Base-by-base conservation (phyloP, 1,140 invertebrate species). In the Neodiprion virginianus region DNA sequence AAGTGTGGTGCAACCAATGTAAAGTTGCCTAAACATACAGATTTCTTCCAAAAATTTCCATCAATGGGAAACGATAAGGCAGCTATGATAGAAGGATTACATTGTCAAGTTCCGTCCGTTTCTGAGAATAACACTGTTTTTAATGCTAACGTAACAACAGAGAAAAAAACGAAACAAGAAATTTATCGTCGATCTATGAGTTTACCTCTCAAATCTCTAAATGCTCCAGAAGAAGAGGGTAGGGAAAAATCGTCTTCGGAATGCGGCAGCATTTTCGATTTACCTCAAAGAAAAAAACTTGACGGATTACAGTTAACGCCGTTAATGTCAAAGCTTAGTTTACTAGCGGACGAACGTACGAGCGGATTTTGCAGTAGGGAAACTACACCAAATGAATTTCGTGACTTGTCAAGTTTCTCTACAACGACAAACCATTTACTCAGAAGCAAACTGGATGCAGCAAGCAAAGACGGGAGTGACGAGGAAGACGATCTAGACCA, bases 271-370 rank as follows among this genome's bases (percentile, higher is more conserved):
- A 87, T 86, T 50, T 85, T 87, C 77, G 89, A 84, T 79, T 78
- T 76, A 72, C 86, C 75, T 81, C 85, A 85, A 82, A 89, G 78
- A 79, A 89, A 84, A 84, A 92, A 88, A 80, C 87, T 87, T 79
- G 89, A 79, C 74, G 93, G 87, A 4, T 89, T 95, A 0, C 93
- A 94, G 65, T 79, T 94, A n/a, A 96, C 95, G 0, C 95, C 95
- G 0, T 82, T 96, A 8, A 94, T 96, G 94, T 94, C 94, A 5
- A 95, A 95, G 83, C 84, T 96, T 12, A 95, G 93, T 79, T 88
- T 94, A 48, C 81, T 95, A 47, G 93, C 93, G 47, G 94, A 93
- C 61, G 93, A 94, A 73, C 89, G 91, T 77, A 92, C 91, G 0
- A 93, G 92, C 48, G 93, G 93, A 0, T 93, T 93, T 81, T 91